Conservation (phyloP, 2,888 invertebrate species). For the Phortica okadai region DNA sequence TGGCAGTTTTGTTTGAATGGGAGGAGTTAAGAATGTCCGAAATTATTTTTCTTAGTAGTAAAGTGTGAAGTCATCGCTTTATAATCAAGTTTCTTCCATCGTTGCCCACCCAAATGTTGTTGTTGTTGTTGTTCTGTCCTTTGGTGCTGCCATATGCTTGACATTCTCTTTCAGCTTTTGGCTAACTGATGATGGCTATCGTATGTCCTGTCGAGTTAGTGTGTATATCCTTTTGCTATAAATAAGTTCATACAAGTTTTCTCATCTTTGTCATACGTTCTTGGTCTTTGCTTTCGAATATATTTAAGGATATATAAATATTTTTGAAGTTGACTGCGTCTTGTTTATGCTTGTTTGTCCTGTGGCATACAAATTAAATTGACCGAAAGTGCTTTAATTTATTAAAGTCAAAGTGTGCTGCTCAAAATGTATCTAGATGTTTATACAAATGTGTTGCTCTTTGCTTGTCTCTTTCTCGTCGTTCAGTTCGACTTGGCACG, state of each 20-base stretch:
- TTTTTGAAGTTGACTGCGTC: neutral
- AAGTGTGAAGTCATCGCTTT: slow-evolving; percentile 75
- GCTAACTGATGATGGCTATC: slow-evolving; percentile 27
- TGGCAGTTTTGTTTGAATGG: neutral
- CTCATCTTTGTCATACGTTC: neutral
- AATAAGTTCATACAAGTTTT: slow-evolving; percentile 12
- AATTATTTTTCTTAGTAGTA: slow-evolving; percentile 42
- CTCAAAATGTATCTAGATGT: neutral
- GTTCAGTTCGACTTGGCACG: neutral
- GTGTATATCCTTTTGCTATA: slow-evolving; percentile 50
- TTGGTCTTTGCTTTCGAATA: neutral
- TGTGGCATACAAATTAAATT: slow-evolving; percentile 72
- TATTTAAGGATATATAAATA: too few species aligned
- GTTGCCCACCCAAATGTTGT: neutral
- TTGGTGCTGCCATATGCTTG: slow-evolving; percentile 52
- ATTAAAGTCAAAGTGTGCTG: slow-evolving; percentile 52
- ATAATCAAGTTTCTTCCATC: slow-evolving; percentile 68
- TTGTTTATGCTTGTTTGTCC: slow-evolving; percentile 30
- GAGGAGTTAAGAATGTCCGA: neutral
- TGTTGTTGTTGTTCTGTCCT: neutral
- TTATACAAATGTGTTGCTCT: neutral
- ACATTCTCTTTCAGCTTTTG: slow-evolving; percentile 59
- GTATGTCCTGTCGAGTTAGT: slow-evolving; percentile 37
- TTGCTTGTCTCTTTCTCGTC: neutral
- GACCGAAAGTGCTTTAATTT: slow-evolving; percentile 71